These are phyloP conservation scores for Elgonia sp. DNA, from an alignment of 2,888 invertebrate genomes.

Conservation along the genomic window DNA sequence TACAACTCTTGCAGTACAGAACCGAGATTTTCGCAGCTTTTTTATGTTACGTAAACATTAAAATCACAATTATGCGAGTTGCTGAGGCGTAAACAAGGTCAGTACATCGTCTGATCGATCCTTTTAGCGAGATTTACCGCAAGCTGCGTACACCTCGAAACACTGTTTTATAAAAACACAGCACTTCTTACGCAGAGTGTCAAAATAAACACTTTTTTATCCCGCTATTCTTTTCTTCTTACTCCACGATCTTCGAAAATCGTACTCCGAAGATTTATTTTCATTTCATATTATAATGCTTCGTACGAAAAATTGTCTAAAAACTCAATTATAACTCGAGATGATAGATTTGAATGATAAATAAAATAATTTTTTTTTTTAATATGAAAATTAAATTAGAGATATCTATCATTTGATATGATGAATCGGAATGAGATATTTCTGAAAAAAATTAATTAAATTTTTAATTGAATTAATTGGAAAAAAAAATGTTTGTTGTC, in stretches of 20 bases:
- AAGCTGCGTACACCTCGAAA: constrained; percentile 58
- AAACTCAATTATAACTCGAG: too few relatives aligned
- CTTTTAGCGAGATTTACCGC: constrained; percentile 63
- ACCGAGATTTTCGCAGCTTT: constrained; percentile 66
- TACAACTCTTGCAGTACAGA: constrained; percentile 32
- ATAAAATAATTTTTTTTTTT: too few relatives aligned
- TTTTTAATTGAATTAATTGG: too few relatives aligned
- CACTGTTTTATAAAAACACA: constrained; percentile 55
- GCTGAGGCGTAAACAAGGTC: constrained; percentile 72
- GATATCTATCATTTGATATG: too few relatives aligned
- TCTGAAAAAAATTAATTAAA: too few relatives aligned
- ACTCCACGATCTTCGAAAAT: background rate
- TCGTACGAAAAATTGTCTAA: too few relatives aligned
- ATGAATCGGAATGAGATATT: too few relatives aligned
- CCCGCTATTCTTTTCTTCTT: background rate
- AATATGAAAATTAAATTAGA: too few relatives aligned
- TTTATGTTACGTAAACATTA: constrained; percentile 69
- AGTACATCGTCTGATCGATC: constrained; percentile 66
- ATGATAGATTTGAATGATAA: too few relatives aligned
- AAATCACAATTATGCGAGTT: constrained; percentile 72
- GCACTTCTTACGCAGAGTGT: background rate
- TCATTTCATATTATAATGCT: background rate
- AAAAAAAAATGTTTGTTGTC: too few relatives aligned
- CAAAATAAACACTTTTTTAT: constrained; percentile 17
- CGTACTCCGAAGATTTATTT: background rate